phyloP scores from a whole-genome alignment of 2,888 invertebrate species.

The Lordiphosa andalusiaca region DNA sequence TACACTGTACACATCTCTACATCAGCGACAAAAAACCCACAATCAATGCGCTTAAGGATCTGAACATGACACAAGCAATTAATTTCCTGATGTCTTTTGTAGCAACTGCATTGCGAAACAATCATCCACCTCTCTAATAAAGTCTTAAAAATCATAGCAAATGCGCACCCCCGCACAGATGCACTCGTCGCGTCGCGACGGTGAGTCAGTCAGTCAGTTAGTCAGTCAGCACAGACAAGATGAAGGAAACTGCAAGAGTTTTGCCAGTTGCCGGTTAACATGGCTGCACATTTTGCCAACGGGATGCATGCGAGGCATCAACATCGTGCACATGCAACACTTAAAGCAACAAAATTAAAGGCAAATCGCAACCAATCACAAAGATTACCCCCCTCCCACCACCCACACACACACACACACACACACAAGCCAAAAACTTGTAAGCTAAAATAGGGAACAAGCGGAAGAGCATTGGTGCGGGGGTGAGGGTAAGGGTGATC shows the following conservation, averaged over 20 bases:
- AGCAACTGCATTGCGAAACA: constrained; percentile 15
- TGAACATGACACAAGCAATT: constrained; percentile 62
- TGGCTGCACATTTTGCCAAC: constrained; percentile 60
- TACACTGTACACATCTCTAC: not conserved
- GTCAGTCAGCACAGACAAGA: constrained; percentile 26
- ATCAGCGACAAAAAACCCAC: not conserved
- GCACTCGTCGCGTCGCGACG: constrained; percentile 12
- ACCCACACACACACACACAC: constrained; percentile 13
- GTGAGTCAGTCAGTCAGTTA: constrained; percentile 4
- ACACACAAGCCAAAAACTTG: constrained; percentile 13
- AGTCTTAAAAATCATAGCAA: constrained; percentile 55
- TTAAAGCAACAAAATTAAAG: constrained; percentile 64
- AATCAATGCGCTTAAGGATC: constrained; percentile 5
- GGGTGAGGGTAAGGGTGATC: constrained; percentile 5
- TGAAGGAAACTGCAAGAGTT: constrained; percentile 24
- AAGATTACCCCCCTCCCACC: constrained; percentile 57
- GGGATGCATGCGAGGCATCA: constrained; percentile 55
- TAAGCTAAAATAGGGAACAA: constrained; percentile 26
- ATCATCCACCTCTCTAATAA: constrained; percentile 39
- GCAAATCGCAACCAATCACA: constrained; percentile 74
- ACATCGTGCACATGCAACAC: constrained; percentile 68
- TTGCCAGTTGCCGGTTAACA: constrained; percentile 38
- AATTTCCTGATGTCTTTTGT: constrained; percentile 53
- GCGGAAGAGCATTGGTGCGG: not conserved
- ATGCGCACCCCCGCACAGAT: constrained; percentile 57